Conservation (phyloP, 2,888 invertebrate species). For the Limenitis camilla region DNA sequence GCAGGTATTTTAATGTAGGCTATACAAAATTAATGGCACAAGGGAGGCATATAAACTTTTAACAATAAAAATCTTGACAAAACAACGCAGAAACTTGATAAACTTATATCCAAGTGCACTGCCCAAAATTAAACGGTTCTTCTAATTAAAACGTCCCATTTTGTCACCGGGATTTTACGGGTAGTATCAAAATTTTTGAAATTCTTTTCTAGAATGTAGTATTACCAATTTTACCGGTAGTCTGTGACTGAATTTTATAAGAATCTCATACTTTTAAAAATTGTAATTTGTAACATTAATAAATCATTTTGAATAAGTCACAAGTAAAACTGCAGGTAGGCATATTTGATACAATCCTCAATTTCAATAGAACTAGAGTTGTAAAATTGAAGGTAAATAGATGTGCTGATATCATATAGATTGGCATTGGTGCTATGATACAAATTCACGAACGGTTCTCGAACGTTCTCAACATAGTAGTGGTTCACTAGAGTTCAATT, state of each 20-base stretch:
- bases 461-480: conserved; percentile 20
- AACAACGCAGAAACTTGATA: conserved; percentile 17
- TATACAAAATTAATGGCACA: conserved; percentile 64
- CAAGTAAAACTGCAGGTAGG: conserved; percentile 37
- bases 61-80: conserved; percentile 15
- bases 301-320: conserved; percentile 46
- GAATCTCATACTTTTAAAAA: conserved; percentile 58
- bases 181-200: conserved; percentile 56
- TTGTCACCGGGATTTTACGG: conserved; percentile 41
- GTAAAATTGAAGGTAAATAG: conserved; percentile 53
- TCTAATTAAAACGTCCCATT: conserved; percentile 40
- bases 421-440: conserved; percentile 67
- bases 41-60: conserved; percentile 60
- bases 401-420: conserved; percentile 51
- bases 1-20: conserved; percentile 56
- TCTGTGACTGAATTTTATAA: conserved; percentile 73
- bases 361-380: conserved; percentile 53
- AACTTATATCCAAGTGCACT: conserved; percentile 48
- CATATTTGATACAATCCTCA: conserved; percentile 44
- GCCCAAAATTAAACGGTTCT: conserved; percentile 45
- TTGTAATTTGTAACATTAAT: conserved; percentile 53
- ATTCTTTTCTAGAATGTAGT: conserved; percentile 65
- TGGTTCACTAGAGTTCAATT: conserved; percentile 49
- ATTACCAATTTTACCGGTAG: conserved; percentile 65
- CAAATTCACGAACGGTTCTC: conserved; percentile 25